Base-by-base conservation (phyloP, 2,888 invertebrate genomes). In the Aleiodes alternator region DNA sequence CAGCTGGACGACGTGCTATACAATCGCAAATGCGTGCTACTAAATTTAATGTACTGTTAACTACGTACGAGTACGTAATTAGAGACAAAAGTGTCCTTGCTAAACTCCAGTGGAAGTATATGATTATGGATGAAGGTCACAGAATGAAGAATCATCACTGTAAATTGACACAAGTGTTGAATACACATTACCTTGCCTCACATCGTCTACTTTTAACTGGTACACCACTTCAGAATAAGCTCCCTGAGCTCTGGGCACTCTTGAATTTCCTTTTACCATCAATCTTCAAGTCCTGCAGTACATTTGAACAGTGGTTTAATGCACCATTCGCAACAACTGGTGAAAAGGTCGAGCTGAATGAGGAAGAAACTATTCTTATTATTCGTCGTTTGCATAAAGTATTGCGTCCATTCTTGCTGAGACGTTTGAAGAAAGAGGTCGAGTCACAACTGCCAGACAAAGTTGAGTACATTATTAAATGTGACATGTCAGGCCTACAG, bases 91-190 rank as follows among this genome's bases (percentile, higher is more conserved):
- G 96, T 3, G 95, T 97, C 9, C 91, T 99, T 73, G 96, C 98
- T 16, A 99, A 99, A 94, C 91, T 97, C 38, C 96, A 96, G 81
- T 99, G 99, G 98, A 99, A 99, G 90, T 99, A 99, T 90, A 99
- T 99, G 99, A 99, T 99, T 80, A 99, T 99, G 85, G 99, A 99
- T 90, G 99, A 99, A 90, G 99, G 99, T 74, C 99, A 99, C 91
- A 94, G 99, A 81, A 99, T 99, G 99, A 99, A 99, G 92, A 99
- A 99, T 91, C 99, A 99, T 90, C 99, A 99, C 90, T 99, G 99
- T 91, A 99, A 99, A 90, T 92, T 99, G 83, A 99, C 99, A 0
- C 97, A 98, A 90, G 97, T 97, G 48, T 92, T 99, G 72, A 99
- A 99, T 90, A 98, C 98, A 8, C 97, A 98, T 90, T 99, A 99